Conservation (phyloP, 2,113 vertebrate species). For the Urocitellus parryii region DNA sequence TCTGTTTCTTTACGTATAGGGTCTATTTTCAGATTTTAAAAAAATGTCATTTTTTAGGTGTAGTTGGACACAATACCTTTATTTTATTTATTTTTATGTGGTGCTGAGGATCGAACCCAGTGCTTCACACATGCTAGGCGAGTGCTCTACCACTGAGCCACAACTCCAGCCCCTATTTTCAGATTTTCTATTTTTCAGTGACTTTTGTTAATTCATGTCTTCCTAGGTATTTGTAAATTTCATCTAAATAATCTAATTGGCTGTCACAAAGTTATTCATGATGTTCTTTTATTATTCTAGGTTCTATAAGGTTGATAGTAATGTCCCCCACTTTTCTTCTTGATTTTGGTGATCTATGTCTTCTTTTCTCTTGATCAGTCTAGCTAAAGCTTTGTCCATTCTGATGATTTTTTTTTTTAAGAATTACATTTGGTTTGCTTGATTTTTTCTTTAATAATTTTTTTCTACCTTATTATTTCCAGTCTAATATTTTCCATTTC, state of each 20-base stretch:
- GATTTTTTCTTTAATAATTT: conserved; percentile 8
- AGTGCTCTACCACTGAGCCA: no score
- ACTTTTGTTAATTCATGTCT: neutral
- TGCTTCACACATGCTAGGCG: no score
- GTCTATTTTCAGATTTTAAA: no score
- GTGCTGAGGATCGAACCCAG: no score
- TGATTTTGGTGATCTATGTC: neutral
- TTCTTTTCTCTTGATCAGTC: neutral
- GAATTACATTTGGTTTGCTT: conserved; percentile 2
- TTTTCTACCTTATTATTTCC: conserved; percentile 27
- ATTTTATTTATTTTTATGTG: no score
- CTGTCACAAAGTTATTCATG: neutral
- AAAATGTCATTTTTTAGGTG: no score
- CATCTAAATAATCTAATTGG: neutral
- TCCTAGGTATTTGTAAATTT: conserved; percentile 16
- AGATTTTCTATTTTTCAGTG: neutral
- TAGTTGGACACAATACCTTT: no score
- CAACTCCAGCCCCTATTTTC: neutral
- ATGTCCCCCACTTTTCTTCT: neutral
- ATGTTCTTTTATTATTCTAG: neutral
- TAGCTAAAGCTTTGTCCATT: neutral
- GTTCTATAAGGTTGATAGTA: neutral
- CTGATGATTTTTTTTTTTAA: neutral
- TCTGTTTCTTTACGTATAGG: neutral
- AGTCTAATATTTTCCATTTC: neutral